Evolutionary conservation across 2,888 invertebrate genomes (phyloP).

Genomic region (Adineta ricciae): DNA sequence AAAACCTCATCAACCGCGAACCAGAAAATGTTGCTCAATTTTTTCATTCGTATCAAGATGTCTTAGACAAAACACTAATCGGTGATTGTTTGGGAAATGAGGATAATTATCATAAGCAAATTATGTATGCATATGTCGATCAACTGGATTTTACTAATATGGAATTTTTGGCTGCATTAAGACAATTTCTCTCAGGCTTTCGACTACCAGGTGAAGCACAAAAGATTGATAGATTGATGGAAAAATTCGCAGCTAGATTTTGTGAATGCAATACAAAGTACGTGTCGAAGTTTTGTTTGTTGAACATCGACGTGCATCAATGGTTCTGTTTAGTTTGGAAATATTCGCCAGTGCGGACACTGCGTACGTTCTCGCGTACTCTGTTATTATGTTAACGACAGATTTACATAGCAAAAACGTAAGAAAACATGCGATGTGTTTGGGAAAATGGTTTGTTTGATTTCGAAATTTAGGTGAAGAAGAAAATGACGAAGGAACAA

Average conservation of each 20-base stretch:
- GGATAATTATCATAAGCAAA: conserved; percentile 61
- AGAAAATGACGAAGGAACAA: conserved; percentile 99
- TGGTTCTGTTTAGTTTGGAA: conserved; percentile 36
- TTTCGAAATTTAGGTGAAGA: conserved; percentile 61
- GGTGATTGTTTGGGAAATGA: conserved; percentile 94
- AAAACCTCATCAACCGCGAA: conserved; percentile 69
- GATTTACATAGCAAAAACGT: conserved; percentile 89
- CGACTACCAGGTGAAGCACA: conserved; percentile 94
- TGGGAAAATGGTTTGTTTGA: not conserved
- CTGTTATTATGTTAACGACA: conserved; percentile 97
- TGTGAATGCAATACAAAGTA: conserved; percentile 90
- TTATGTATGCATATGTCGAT: conserved; percentile 97
- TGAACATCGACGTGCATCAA: too few species aligned
- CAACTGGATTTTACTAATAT: conserved; percentile 66
- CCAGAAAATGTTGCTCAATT: conserved; percentile 83
- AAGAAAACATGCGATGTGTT: not conserved
- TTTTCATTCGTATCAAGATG: conserved; percentile 74
- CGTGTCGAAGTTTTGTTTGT: too few species aligned
- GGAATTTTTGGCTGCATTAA: conserved; percentile 67
- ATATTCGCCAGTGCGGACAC: conserved; percentile 54
- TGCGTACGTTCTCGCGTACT: conserved; percentile 90
- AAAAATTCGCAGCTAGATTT: conserved; percentile 95
- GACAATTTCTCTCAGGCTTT: conserved; percentile 86
- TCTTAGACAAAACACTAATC: conserved; percentile 68
- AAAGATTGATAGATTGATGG: conserved; percentile 97